These are phyloP conservation scores for Strigops habroptila DNA, from an alignment of 2,113 vertebrate species.

Conservation along the genomic window DNA sequence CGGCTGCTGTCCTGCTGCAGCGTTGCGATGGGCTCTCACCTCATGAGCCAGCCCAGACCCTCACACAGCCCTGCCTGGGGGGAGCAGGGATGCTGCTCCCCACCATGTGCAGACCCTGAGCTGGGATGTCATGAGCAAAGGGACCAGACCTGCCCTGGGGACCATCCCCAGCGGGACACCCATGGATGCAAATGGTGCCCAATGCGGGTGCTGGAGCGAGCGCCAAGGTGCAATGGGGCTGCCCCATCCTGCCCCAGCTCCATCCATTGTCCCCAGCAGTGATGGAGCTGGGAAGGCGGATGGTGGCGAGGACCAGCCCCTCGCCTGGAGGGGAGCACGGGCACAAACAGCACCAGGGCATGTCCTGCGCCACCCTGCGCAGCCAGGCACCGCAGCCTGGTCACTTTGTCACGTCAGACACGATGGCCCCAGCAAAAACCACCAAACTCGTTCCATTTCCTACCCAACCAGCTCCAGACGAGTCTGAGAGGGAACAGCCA, in stretches of 20 bases:
- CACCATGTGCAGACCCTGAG: background rate
- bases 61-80: background rate
- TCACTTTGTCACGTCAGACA: slow-evolving; percentile 19
- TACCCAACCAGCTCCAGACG: slow-evolving; percentile 23
- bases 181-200: fast-evolving
- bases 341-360: background rate
- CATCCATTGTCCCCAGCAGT: fast-evolving
- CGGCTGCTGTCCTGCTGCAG: background rate
- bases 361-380: background rate
- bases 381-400: background rate
- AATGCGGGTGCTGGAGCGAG: fast-evolving
- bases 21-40: background rate
- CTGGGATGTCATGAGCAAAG: background rate
- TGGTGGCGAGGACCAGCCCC: background rate
- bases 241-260: background rate
- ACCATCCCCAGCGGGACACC: background rate
- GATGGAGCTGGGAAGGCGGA: background rate
- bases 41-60: background rate
- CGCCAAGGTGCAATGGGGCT: fast-evolving
- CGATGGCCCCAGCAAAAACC: slow-evolving; percentile 1
- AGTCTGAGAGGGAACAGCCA: background rate
- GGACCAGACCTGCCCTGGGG: background rate
- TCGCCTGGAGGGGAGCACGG: background rate
- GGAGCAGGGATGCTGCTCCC: background rate
- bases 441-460: slow-evolving; percentile 45